Conservation (phyloP, 2,797 vertebrate genomes). For the Pogonophryne albipinna region DNA sequence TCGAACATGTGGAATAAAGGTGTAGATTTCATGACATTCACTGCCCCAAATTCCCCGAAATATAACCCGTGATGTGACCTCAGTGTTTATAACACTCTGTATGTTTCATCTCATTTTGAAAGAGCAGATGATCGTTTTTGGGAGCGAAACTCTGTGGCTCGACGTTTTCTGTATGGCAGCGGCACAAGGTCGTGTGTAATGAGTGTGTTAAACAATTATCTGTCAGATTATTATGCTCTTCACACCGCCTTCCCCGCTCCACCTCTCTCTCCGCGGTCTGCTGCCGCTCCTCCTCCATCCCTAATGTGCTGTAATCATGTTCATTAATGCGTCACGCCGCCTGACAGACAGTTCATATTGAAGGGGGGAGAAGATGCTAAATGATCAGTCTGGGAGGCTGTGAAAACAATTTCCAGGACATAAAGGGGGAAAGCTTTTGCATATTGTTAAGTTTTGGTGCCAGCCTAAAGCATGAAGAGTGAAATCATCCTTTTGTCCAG, state of each 20-base stretch:
- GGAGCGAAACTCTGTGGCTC: conserved; percentile 1
- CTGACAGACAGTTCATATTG: conserved; percentile 58
- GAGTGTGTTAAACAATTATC: conserved; percentile 76
- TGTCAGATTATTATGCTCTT: conserved; percentile 68
- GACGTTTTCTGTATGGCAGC: conserved; percentile 36
- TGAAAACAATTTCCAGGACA: conserved; percentile 9
- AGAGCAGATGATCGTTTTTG: conserved; percentile 4
- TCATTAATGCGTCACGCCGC: conserved; percentile 60
- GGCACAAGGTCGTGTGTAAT: conserved; percentile 75
- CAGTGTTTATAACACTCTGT: background rate
- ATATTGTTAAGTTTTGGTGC: conserved; percentile 8
- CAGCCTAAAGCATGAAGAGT: background rate
- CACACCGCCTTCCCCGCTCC: conserved; percentile 63
- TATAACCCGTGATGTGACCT: background rate
- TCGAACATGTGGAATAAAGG: too few species aligned
- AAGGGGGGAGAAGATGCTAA: conserved; percentile 22
- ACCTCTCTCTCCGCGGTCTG: conserved; percentile 61
- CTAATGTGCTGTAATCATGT: conserved; percentile 73
- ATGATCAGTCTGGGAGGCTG: conserved; percentile 20
- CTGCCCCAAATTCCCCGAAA: too few species aligned
- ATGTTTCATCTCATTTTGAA: background rate
- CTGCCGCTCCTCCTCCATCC: conserved; percentile 65
- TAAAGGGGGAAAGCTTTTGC: conserved; percentile 17
- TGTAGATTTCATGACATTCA: too few species aligned
- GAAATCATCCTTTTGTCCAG: conserved; percentile 17